Evolutionary conservation across 2,113 vertebrate genomes (phyloP).

Genomic region (Ammodytes marinus): DNA sequence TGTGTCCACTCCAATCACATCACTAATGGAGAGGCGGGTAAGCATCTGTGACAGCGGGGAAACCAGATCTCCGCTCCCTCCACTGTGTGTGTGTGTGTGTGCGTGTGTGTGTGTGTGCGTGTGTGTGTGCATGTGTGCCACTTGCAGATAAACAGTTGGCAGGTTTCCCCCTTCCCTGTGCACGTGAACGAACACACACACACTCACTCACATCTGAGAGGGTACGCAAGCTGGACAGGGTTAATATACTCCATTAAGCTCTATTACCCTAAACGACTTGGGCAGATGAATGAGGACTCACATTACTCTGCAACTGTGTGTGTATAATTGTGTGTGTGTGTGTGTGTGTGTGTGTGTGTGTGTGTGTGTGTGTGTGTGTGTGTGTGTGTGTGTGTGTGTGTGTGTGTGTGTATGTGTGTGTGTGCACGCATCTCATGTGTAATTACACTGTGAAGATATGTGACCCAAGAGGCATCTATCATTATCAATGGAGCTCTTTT

Average conservation of each 20-base stretch:
- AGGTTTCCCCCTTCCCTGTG: constrained; percentile 86
- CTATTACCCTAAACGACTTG: constrained; percentile 82
- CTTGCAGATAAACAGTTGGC: constrained; percentile 81
- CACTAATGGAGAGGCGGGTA: constrained; percentile 92
- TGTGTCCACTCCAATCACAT: constrained; percentile 88
- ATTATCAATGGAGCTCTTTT: constrained; percentile 56
- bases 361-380: constrained; percentile 28
- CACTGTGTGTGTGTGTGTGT: constrained; percentile 50
- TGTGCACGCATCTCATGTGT: constrained; percentile 63
- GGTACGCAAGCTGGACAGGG: constrained; percentile 70
- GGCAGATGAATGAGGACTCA: constrained; percentile 79
- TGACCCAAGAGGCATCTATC: constrained; percentile 71
- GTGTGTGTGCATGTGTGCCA: constrained; percentile 23
- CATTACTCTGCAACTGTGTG: constrained; percentile 61
- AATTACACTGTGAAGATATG: constrained; percentile 73
- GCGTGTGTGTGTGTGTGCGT: constrained; percentile 30
- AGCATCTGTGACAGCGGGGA: constrained; percentile 83
- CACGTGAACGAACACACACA: constrained; percentile 51
- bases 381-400: constrained; percentile 24
- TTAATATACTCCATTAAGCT: constrained; percentile 82
- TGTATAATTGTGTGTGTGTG: constrained; percentile 30
- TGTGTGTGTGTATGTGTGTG: constrained; percentile 33
- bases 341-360: constrained; percentile 27
- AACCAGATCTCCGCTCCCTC: constrained; percentile 75
- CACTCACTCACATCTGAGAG: constrained; percentile 81